A percentile compares a stretch with the other conserved stretches of the same genome.
These are phyloP conservation scores for Brachyopa scutellaris DNA, from an alignment of 2,888 invertebrate genomes.

Conservation along the genomic window DNA sequence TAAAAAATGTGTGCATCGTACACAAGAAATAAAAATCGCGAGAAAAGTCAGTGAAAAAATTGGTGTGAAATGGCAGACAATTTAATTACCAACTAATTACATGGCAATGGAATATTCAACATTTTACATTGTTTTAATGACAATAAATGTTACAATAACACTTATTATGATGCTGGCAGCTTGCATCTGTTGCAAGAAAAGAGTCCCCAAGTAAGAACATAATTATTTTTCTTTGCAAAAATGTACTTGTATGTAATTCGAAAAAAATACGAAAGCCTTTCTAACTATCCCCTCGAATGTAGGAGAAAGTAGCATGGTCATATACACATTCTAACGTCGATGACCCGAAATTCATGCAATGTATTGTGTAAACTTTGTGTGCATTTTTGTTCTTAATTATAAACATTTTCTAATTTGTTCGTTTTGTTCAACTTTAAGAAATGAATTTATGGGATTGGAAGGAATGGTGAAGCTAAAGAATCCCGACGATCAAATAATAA, in stretches of 20 bases:
- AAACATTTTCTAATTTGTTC: slow-evolving; percentile 44
- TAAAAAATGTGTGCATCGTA: neutral
- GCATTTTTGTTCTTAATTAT: slow-evolving; percentile 34
- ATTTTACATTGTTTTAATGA: slow-evolving; percentile 78
- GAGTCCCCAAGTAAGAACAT: slow-evolving; percentile 86
- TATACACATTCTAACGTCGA: slow-evolving; percentile 53
- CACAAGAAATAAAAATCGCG: neutral
- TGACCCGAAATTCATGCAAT: slow-evolving; percentile 59
- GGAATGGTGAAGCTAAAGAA: slow-evolving; percentile 89
- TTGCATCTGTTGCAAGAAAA: slow-evolving; percentile 89
- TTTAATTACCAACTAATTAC: slow-evolving; percentile 66
- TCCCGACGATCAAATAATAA: slow-evolving; percentile 85
- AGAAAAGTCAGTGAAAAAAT: slow-evolving; percentile 25
- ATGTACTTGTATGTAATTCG: neutral
- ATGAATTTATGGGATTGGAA: slow-evolving; percentile 87
- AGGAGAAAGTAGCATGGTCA: slow-evolving; percentile 58
- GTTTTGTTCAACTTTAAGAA: slow-evolving; percentile 81
- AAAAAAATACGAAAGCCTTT: slow-evolving; percentile 45
- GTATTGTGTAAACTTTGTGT: slow-evolving; percentile 19
- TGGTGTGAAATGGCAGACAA: slow-evolving; percentile 60
- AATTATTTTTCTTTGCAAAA: slow-evolving; percentile 3
- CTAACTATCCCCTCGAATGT: slow-evolving; percentile 28
- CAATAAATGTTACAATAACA: slow-evolving; percentile 79
- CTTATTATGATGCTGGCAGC: slow-evolving; percentile 84
- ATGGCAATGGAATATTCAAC: slow-evolving; percentile 74